phyloP scores from a whole-genome alignment of 2,888 invertebrate species.

The Formica aserva region DNA sequence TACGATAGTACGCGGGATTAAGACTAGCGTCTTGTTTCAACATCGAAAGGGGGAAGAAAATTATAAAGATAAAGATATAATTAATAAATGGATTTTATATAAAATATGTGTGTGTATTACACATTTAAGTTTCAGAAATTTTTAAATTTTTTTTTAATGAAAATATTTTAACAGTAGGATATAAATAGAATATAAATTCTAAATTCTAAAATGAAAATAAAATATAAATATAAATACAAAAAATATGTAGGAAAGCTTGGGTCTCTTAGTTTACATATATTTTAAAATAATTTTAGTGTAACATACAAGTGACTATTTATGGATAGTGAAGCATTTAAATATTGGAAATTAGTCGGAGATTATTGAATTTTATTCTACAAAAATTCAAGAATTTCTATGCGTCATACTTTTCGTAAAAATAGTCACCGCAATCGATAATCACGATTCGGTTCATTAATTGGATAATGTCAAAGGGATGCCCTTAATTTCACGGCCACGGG shows the following conservation, averaged over 20 bases:
- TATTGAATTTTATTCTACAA: constrained; percentile 11
- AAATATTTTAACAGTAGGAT: neutral
- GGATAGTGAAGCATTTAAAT: neutral
- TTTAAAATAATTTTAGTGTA: neutral
- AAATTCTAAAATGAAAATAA: neutral
- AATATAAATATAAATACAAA: neutral
- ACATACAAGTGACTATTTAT: neutral
- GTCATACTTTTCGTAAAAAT: constrained; percentile 26
- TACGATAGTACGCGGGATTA: too few relatives aligned
- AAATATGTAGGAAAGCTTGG: neutral
- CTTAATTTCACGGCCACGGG: neutral
- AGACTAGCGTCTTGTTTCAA: neutral
- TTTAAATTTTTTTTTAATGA: neutral
- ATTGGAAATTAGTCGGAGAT: neutral
- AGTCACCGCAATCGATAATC: neutral
- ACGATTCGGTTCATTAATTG: constrained; percentile 39
- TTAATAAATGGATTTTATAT: neutral
- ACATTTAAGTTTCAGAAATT: neutral
- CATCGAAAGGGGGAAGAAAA: neutral
- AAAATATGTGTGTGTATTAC: neutral
- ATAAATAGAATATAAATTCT: neutral
- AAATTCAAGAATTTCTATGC: neutral
- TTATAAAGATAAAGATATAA: neutral
- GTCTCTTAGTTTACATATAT: neutral
- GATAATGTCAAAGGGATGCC: neutral